Conservation (phyloP, 2,113 vertebrate species). For the chimpanzee (Pan troglodytes) region NHGRI_mPanTro3-v2.1_pri NC_072416.2:53263001-53263500, state of each 20-base stretch:
- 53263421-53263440: background rate
- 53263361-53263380: background rate
- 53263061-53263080: background rate
- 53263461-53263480: too few species aligned
- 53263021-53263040: background rate
- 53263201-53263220: background rate
- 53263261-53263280: background rate
- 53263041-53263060: rapidly evolving
- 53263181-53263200: background rate
- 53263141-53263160: background rate
- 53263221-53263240: background rate
- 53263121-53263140: background rate
- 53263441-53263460: background rate
- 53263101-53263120: rapidly evolving
- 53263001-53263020: background rate
- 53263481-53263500: background rate
- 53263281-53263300: background rate
- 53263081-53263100: too few species aligned
- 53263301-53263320: background rate
- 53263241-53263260: background rate
- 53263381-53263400: background rate
- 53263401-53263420: background rate
- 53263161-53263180: background rate
- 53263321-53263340: background rate
- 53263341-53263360: background rate